Conservation (phyloP, 37 sponge, comb jelly and placozoan species). For the Corticium candelabrum region DNA sequence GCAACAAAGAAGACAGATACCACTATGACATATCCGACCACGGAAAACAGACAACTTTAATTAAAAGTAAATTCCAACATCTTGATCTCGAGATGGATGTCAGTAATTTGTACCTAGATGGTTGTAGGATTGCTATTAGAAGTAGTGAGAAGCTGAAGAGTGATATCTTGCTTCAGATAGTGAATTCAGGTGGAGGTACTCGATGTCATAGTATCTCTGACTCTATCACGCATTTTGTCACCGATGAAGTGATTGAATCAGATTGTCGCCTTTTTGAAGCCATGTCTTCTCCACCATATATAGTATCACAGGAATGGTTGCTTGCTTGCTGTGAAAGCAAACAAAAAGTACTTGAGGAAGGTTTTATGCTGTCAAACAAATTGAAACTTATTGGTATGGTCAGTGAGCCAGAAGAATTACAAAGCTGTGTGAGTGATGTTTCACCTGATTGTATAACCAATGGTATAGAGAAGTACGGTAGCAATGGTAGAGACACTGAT, state of each 20-base stretch:
- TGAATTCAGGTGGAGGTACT: constrained; percentile 45
- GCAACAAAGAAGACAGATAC: too few species aligned
- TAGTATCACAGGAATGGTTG: neutral
- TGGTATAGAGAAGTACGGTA: too few species aligned
- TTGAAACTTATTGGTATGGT: too few species aligned
- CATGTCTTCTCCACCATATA: neutral
- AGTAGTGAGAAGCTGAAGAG: neutral
- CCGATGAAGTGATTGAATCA: constrained; percentile 8
- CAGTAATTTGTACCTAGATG: neutral
- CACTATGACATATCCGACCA: too few species aligned
- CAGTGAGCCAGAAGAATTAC: too few species aligned
- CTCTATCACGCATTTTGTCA: constrained; percentile 43
- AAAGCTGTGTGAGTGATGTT: too few species aligned
- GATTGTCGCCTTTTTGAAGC: neutral
- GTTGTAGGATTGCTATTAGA: neutral
- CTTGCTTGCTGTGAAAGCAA: neutral
- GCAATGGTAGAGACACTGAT: too few species aligned
- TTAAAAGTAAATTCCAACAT: too few species aligned
- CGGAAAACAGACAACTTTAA: too few species aligned
- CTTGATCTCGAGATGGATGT: too few species aligned
- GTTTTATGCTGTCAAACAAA: too few species aligned
- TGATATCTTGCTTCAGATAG: neutral
- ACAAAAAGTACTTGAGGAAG: neutral
- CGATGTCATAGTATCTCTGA: constrained; percentile 22
- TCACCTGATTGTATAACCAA: too few species aligned